Evolutionary conservation across 30 jellyfish, hydroid and myxozoan species (phyloP).

Genomic region (Chironex yamaguchii): DNA sequence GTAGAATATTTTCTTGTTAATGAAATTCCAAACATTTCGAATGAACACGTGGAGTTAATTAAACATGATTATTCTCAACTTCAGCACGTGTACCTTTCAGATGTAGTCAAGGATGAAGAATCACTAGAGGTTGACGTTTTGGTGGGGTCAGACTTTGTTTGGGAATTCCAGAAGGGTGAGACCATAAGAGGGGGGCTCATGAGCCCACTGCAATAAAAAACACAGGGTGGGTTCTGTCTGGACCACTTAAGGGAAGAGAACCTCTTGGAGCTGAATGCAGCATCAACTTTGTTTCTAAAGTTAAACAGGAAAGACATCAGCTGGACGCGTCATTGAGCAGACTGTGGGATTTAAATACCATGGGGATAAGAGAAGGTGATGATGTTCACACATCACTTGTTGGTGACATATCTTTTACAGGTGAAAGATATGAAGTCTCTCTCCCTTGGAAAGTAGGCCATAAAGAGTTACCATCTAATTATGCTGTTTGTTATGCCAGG

Average conservation of each 20-base stretch:
- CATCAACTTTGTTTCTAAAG: too few species aligned
- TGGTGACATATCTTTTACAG: too few species aligned
- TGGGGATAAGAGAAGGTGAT: too few species aligned
- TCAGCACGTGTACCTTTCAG: not conserved
- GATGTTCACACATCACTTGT: too few species aligned
- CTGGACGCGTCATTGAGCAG: too few species aligned
- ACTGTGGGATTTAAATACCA: too few species aligned
- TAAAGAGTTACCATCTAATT: too few species aligned
- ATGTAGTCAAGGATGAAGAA: not conserved
- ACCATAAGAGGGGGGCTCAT: conserved; percentile 37
- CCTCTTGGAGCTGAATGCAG: too few species aligned
- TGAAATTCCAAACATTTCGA: not conserved
- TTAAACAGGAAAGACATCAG: too few species aligned
- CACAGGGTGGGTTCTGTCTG: conserved; percentile 34
- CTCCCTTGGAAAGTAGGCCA: too few species aligned
- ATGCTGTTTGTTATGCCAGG: too few species aligned
- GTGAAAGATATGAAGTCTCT: too few species aligned
- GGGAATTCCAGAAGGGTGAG: conserved; percentile 34
- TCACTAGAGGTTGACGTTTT: not conserved
- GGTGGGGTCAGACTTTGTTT: not conserved
- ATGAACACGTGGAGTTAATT: conserved; percentile 11
- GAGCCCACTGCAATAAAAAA: conserved; percentile 36
- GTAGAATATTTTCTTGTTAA: conserved; percentile 14
- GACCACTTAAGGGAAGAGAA: conserved; percentile 11
- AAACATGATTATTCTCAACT: conserved; percentile 17